phyloP scores from a whole-genome alignment of 2,113 vertebrate genomes.

The Microcebus ravelobensis region DNA sequence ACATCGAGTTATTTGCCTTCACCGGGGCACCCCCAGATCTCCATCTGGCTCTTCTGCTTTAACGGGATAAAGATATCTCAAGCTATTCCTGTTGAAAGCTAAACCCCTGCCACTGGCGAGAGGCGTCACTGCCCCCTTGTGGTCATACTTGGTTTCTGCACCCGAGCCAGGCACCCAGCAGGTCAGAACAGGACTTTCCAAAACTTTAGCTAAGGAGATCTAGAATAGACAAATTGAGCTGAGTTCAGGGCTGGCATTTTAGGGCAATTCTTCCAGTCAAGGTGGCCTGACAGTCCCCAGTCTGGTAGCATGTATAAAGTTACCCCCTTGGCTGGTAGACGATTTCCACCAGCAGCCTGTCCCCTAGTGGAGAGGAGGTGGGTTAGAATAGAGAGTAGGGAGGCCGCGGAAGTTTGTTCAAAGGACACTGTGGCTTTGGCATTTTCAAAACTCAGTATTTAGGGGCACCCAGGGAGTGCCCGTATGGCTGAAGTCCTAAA shows the following conservation, averaged over 20 bases:
- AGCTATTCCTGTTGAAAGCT: not conserved
- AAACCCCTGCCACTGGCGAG: not conserved
- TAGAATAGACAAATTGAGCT: not conserved
- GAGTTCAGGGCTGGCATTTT: not conserved
- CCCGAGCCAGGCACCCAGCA: accelerated
- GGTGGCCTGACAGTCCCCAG: not conserved
- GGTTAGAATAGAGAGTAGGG: not conserved
- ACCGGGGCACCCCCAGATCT: not conserved
- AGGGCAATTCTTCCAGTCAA: not conserved
- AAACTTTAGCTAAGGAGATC: not conserved
- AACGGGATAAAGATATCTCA: not conserved
- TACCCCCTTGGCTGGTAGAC: not conserved
- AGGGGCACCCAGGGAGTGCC: not conserved
- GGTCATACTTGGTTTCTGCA: constrained; percentile 44
- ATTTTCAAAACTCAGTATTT: not conserved
- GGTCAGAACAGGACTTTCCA: not conserved
- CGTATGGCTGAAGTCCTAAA: not conserved
- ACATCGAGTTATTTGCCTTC: constrained; percentile 20
- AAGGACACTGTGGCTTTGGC: not conserved
- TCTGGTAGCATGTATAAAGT: not conserved
- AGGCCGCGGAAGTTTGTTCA: not conserved
- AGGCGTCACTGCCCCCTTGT: not conserved
- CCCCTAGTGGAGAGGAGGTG: not conserved
- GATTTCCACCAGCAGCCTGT: not conserved
- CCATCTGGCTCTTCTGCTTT: constrained; percentile 40